Evolutionary conservation across 2,797 vertebrate genomes (phyloP).

Genomic region (Falco rusticolus): DNA sequence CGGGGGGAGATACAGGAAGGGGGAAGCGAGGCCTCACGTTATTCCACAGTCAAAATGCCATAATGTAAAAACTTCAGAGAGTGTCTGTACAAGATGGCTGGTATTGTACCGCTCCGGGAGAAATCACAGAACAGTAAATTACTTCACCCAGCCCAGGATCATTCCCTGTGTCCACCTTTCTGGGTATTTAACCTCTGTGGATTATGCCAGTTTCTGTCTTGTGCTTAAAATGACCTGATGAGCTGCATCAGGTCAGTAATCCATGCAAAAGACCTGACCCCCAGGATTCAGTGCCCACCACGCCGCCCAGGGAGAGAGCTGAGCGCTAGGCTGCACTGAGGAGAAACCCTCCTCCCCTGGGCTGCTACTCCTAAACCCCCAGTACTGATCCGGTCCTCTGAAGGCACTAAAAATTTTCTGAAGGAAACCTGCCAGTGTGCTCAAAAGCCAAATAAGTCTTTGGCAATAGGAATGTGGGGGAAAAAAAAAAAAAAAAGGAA

Average conservation of each 20-base stretch:
- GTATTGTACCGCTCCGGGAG: background rate
- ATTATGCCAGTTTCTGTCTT: background rate
- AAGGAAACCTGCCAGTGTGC: background rate
- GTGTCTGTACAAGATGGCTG: background rate
- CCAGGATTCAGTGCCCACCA: accelerated
- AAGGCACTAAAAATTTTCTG: background rate
- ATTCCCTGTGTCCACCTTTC: background rate
- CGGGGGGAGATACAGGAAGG: too few species aligned
- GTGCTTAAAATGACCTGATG: background rate
- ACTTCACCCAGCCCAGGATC: background rate
- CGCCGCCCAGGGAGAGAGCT: background rate
- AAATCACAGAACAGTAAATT: background rate
- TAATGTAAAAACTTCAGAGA: background rate
- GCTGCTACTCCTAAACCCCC: background rate
- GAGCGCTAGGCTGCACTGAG: background rate
- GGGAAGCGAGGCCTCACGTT: background rate
- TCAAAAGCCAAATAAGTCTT: background rate
- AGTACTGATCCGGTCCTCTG: background rate
- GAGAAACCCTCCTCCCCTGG: background rate
- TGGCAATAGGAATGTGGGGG: background rate
- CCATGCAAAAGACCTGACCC: background rate
- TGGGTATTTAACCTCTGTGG: background rate
- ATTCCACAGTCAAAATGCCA: background rate
- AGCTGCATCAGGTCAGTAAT: background rate
- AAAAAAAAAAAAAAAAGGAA: too few species aligned